Conservation (phyloP, 1,140 invertebrate species). For the Neodiprion lecontei region DNA sequence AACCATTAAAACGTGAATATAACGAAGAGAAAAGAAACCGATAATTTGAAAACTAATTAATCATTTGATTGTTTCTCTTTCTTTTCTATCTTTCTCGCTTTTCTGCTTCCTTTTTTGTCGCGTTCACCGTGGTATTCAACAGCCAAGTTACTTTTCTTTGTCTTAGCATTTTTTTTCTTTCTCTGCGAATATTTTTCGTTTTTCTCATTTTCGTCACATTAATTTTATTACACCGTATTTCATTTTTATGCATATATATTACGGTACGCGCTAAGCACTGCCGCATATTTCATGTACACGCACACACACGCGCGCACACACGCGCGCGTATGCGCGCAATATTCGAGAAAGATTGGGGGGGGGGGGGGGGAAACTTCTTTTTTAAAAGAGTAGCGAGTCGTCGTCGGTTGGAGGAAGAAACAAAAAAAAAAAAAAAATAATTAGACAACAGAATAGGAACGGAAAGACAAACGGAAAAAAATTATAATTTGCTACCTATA, state of each 20-base stretch:
- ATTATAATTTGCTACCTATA: too few relatives aligned
- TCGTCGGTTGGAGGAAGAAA: too few relatives aligned
- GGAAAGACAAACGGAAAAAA: too few relatives aligned
- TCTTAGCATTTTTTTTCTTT: too few relatives aligned
- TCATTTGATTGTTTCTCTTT: neutral
- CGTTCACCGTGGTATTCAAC: neutral
- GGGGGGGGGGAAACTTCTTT: too few relatives aligned
- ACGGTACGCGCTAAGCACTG: neutral
- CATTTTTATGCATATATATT: slow-evolving; percentile 1
- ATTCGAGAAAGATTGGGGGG: too few relatives aligned
- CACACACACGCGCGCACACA: slow-evolving; percentile 40
- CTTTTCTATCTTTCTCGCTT: neutral
- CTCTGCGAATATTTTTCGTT: too few relatives aligned
- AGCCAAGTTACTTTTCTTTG: neutral
- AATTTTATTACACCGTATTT: slow-evolving; percentile 3
- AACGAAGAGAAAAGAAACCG: neutral
- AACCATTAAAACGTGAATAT: neutral
- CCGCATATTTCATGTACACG: slow-evolving; percentile 33
- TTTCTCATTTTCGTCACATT: too few relatives aligned
- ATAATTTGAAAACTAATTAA: neutral
- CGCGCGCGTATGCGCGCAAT: slow-evolving; percentile 25
- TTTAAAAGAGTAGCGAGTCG: too few relatives aligned
- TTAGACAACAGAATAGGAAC: too few relatives aligned
- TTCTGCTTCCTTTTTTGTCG: neutral
- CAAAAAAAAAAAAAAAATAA: too few relatives aligned